Evolutionary conservation across 2,797 vertebrate species (phyloP), one percentile per base, ranked within the genome.

Genomic region (Pachyuromys duprasi): DNA sequence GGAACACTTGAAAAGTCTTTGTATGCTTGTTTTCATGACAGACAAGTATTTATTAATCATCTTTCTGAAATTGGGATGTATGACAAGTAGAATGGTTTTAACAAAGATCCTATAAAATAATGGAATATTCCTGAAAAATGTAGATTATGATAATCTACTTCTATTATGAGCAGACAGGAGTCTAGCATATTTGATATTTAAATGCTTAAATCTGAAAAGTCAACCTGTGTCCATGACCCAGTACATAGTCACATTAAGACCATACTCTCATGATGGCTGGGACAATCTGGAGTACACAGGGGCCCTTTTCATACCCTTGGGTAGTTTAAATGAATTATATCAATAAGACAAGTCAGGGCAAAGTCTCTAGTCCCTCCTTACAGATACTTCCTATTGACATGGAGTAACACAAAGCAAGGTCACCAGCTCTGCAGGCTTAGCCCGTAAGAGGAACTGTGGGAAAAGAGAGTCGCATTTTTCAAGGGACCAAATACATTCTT

Each of bases 401-500:
- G 26, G 91, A 95, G 45, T 65, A 86, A 57, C 18, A 80, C 93
- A 94, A 94, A 70, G 14, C 75, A 94, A 94, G 87, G 89, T 15
- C 75, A 89, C 39, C 20, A 31, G 28, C 69, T 78, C 67, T 91
- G 55, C 24, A 90, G 86, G 28, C 74, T 76, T 62, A 26, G 26
- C 62, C 45, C 70, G 12, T 53, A 39, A 83, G 36, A 86, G 28
- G 76, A 91, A 24, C 8, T 12, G 3, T 22, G 53, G 69, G 57
- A 86, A 83, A 57, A 55, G 17, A n/a, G 4, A 89, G 75, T 31
- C 67, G 86, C 79, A 89, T 92, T 84, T 92, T 97, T 88, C 70
- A 81, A 93, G 69, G 63, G 42, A 93, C 76, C 8, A 75, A 95
- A 96, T 84, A 60, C 83, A 93, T 93, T 93, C 90, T 96, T 96